These are phyloP conservation scores for Habroteleia sp. DNA, from an alignment of 2,888 invertebrate species.

Conservation along the genomic window DNA sequence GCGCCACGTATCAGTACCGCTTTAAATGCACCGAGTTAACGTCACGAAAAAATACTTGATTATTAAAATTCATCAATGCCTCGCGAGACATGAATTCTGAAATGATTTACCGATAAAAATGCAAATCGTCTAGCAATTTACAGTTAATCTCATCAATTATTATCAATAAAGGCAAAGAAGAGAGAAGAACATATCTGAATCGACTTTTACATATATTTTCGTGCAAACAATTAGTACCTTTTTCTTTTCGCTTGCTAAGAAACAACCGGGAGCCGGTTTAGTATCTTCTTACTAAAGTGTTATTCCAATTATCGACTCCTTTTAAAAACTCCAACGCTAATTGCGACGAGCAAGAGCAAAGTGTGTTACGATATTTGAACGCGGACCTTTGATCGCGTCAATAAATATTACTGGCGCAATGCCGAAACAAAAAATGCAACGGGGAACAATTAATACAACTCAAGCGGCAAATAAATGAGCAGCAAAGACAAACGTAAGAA, in stretches of 20 bases:
- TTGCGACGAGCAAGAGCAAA: background rate
- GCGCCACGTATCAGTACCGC: constrained; percentile 14
- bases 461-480: constrained; percentile 6
- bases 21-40: constrained; percentile 38
- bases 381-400: constrained; percentile 3
- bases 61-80: constrained; percentile 44
- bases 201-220: too few species aligned
- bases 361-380: background rate
- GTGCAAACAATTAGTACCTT: too few species aligned
- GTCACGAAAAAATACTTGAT: constrained; percentile 18
- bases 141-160: too few species aligned
- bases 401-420: constrained; percentile 21
- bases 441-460: constrained; percentile 12
- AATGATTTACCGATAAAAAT: background rate
- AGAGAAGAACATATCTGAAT: too few species aligned
- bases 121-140: too few species aligned
- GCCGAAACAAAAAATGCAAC: constrained; percentile 11
- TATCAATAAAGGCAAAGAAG: too few species aligned
- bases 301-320: background rate
- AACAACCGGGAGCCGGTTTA: background rate
- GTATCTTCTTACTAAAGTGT: background rate
- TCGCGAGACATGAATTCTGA: constrained; percentile 12
- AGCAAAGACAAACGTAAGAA: background rate
- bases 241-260: too few species aligned
- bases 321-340: background rate